These are phyloP conservation scores for Melospiza georgiana DNA, from an alignment of 2,113 vertebrate genomes.

Conservation along the genomic window DNA sequence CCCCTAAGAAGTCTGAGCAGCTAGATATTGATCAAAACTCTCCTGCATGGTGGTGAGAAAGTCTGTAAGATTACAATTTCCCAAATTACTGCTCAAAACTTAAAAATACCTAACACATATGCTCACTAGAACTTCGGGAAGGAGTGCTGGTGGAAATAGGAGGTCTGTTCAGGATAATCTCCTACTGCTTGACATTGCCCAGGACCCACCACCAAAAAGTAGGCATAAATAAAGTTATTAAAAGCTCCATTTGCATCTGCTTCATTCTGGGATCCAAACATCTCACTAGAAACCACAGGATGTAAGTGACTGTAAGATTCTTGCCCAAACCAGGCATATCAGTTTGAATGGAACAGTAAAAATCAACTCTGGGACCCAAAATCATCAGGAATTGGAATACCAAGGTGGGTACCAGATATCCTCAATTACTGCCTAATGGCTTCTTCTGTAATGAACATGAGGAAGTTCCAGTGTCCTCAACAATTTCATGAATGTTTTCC, in stretches of 20 bases:
- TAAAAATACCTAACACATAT: not conserved
- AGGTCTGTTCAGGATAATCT: not conserved
- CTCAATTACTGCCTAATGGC: not conserved
- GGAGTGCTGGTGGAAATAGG: not conserved
- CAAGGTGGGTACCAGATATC: rapidly evolving
- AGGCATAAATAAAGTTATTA: not conserved
- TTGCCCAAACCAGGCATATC: not conserved
- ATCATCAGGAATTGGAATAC: not conserved
- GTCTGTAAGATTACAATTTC: not conserved
- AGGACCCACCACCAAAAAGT: not conserved
- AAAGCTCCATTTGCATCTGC: not conserved
- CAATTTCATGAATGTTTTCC: not conserved
- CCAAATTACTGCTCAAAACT: not conserved
- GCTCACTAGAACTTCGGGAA: not conserved
- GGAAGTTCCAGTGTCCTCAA: not conserved
- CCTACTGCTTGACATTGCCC: not conserved
- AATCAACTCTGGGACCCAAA: not conserved
- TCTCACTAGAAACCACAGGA: not conserved
- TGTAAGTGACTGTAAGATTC: not conserved
- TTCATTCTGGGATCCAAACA: not conserved
- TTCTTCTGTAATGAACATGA: not conserved
- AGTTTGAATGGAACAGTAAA: not conserved
- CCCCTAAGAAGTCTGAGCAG: not conserved
- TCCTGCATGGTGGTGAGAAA: not conserved
- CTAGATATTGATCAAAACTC: not conserved